phyloP scores from a whole-genome alignment of 2,888 invertebrate genomes.

The Corythucha ciliata region DNA sequence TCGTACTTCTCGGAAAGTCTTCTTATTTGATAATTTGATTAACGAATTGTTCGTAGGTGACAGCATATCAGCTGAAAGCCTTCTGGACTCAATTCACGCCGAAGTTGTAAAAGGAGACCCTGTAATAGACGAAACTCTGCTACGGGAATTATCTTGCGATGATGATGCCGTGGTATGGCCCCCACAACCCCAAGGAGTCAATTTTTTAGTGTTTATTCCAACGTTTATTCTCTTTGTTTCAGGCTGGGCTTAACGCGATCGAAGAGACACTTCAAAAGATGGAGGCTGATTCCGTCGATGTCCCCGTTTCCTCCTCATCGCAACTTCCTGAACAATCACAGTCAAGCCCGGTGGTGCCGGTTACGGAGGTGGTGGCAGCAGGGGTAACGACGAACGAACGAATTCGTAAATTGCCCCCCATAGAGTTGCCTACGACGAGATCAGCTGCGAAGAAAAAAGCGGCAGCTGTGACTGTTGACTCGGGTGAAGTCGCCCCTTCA shows the following conservation, averaged over 20 bases:
- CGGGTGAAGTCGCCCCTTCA: constrained; percentile 1
- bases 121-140: constrained; percentile 21
- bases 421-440: constrained; percentile 72
- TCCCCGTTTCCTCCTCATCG: not conserved
- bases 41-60: constrained; percentile 7
- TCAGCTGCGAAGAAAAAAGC: constrained; percentile 31
- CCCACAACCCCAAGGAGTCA: too few relatives aligned
- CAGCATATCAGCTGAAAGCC: constrained; percentile 25
- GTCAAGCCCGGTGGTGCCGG: constrained; percentile 38
- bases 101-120: constrained; percentile 28
- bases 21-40: too few relatives aligned
- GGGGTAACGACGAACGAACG: not conserved
- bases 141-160: constrained; percentile 27
- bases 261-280: not conserved
- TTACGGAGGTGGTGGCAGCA: constrained; percentile 32
- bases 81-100: constrained; percentile 30
- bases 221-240: too few relatives aligned
- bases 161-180: constrained; percentile 16
- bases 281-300: not conserved
- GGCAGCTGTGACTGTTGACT: constrained; percentile 1
- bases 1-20: too few relatives aligned
- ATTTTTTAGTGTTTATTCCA: too few relatives aligned
- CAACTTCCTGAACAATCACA: constrained; percentile 23
- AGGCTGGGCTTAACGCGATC: too few relatives aligned
- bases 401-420: constrained; percentile 53